phyloP scores from a whole-genome alignment of 2,113 vertebrate genomes.

The Toxotes jaculatrix region DNA sequence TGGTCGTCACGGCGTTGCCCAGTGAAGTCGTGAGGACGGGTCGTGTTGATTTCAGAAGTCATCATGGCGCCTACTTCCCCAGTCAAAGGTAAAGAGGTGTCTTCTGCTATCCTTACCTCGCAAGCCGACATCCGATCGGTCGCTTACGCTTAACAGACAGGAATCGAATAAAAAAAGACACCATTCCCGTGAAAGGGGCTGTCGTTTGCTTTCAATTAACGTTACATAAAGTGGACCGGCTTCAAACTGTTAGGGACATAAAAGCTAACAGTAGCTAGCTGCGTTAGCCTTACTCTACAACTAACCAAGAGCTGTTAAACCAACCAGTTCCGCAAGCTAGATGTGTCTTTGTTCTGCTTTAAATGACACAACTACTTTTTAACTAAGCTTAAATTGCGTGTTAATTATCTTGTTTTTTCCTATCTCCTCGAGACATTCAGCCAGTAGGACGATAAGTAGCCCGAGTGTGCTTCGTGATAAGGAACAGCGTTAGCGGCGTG shows the following conservation, averaged over 20 bases:
- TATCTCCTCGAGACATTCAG: slow-evolving; percentile 46
- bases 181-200: no score
- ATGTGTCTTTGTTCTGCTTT: not conserved
- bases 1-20: slow-evolving; percentile 62
- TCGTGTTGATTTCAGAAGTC: slow-evolving; percentile 83
- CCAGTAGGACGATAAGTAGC: slow-evolving; percentile 56
- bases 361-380: not conserved
- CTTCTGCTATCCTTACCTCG: slow-evolving; percentile 13
- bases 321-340: not conserved
- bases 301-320: not conserved
- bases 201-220: not conserved
- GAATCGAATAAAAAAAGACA: not conserved
- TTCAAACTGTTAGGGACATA: slow-evolving; percentile 20
- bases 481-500: slow-evolving; percentile 30
- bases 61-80: slow-evolving; percentile 84
- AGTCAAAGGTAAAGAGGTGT: slow-evolving; percentile 80
- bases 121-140: no score
- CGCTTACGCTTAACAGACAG: not conserved
- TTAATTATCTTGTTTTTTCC: not conserved
- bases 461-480: slow-evolving; percentile 69
- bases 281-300: slow-evolving; percentile 4
- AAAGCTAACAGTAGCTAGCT: slow-evolving; percentile 63
- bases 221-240: slow-evolving; percentile 17
- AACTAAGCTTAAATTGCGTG: not conserved
- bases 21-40: slow-evolving; percentile 45